Evolutionary conservation across 2,113 vertebrate genomes (phyloP).

Genomic region (Seriola aureovittata): DNA sequence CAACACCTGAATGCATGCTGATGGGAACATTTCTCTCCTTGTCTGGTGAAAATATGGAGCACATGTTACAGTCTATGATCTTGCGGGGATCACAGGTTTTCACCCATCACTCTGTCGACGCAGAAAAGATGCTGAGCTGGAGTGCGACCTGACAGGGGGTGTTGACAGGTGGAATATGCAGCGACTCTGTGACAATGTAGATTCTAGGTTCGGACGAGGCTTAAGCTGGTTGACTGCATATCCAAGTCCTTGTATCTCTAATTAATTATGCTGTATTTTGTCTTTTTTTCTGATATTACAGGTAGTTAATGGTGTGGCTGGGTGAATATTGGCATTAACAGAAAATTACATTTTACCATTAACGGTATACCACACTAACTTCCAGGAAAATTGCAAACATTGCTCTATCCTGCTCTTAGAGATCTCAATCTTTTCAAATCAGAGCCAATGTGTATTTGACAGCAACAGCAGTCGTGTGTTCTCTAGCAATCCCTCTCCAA

Average conservation of each 20-base stretch:
- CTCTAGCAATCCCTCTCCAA: background rate
- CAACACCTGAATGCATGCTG: conserved; percentile 32
- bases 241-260: background rate
- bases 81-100: conserved; percentile 7
- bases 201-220: background rate
- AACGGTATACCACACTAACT: conserved; percentile 2
- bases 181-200: background rate
- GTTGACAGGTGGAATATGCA: background rate
- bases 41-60: background rate
- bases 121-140: background rate
- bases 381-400: conserved; percentile 24
- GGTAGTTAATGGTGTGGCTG: background rate
- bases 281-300: background rate
- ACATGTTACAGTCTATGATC: background rate
- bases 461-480: background rate
- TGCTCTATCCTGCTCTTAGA: background rate
- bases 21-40: conserved; percentile 2
- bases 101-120: background rate
- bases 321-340: conserved; percentile 19
- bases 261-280: background rate
- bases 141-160: background rate
- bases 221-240: background rate
- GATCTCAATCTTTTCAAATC: background rate
- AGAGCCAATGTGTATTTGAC: background rate
- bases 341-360: conserved; percentile 8